Evolutionary conservation across 2,113 vertebrate species (phyloP), one percentile per base, ranked within the genome.

Genomic region (Pyrgilauda ruficollis): DNA sequence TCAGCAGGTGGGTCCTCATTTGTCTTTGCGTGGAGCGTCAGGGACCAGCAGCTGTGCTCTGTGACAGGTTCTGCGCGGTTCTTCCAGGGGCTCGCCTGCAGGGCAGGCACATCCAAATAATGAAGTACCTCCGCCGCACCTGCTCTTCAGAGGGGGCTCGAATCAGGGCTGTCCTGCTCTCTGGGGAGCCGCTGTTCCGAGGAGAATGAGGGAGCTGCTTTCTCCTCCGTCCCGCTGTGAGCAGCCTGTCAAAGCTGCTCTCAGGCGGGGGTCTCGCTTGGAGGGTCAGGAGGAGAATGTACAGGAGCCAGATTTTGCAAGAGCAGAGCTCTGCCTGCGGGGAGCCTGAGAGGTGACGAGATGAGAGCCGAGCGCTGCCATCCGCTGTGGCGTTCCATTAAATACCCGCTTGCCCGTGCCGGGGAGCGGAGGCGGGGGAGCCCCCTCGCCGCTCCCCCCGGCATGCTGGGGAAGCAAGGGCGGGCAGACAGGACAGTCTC

Each of bases 241-340:
- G 44, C 74, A 49, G 47, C 50, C 41, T 21, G 22, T 5, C 46
- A 31, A 2, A 28, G 5, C 23, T 0, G 10, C n/a, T 73, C 35
- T 26, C 66, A 5, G 0, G 0, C 1, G 1, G 21, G 7, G 15
- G 23, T 50, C 61, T 84, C 1, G 0, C n/a, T 18, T 2, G 13
- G 66, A 73, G 70, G 33, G 20, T 11, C 75, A 16, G 33, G 27
- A 74, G 73, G 41, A 62, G 49, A 5, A 62, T 0, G 2, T 46
- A 4, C 63, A 33, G 68, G 23, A 0, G 3, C 24, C 6, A 9
- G 35, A 5, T 37, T 70, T 24, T n/a, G 44, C 52, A 41, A 23
- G 76, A 56, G 76, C 77, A 49, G 91, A 82, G 49, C 80, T 84
- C 22, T 95, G 73, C 72, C 84, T 35, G 49, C 5, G 2, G 87